Base-by-base conservation (phyloP, 2,113 vertebrate species). In the Girardinichthys multiradiatus region DNA sequence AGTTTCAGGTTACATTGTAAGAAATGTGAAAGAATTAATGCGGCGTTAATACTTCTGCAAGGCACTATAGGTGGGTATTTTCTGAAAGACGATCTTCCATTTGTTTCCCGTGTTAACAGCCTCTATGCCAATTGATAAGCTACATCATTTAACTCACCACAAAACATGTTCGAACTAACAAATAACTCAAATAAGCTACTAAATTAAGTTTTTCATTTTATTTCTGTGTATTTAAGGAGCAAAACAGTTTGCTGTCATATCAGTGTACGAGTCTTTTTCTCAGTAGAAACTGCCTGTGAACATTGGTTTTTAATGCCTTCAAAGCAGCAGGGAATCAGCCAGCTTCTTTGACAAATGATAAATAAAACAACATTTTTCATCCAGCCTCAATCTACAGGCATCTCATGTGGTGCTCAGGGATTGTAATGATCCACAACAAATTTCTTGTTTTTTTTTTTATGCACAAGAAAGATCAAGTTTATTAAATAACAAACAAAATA, bases 321-420 rank as follows among this genome's bases (percentile, higher is more conserved):
- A 57, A 27, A 57, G 48, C 9, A 64, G 65, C 21, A 57, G 58
- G 76, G 54, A 1, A 69, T 60, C 71, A 0, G 73, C 27, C 66
- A 15, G n/a, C 30, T 12, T 39, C 29, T 66, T 57, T 57, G 62
- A 76, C 37, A 67, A 35, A 76, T 76, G 54, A 72, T 65, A 37
- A 76, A 69, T 70, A 72, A 76, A 69, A 72, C 35, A 61, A 15
- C 21, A 35, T 72, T 70, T 54, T 72, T 74, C 72, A 51, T 54
- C 37, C 45, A 30, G 58, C 27, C 19, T 42, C 2, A 26, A 51
- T 77, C 51, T 59, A 27, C 48, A 67, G 31, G 30, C 64, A 29
- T 1, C 29, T 72, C 64, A 28, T 27, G 70, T 14, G 33, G 37
- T 14, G 28, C n/a, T n/a, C 19, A 9, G 61, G 68, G 30, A 70